These are phyloP conservation scores for Stigmatopora argus DNA, from an alignment of 2,113 vertebrate species.

Conservation along the genomic window DNA sequence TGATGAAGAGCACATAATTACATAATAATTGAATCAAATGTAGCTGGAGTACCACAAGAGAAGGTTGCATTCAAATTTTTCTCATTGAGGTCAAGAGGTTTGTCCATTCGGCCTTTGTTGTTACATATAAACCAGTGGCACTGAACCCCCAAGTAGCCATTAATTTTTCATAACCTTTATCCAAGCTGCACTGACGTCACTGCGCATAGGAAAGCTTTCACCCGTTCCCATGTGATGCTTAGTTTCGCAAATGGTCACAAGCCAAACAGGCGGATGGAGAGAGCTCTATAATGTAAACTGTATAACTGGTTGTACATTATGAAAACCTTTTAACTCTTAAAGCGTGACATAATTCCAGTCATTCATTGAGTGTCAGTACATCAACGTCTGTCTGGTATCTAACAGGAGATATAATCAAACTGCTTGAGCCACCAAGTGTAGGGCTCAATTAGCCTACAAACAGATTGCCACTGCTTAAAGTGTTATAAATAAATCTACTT, in stretches of 20 bases:
- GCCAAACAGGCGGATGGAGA: background rate
- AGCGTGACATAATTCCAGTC: background rate
- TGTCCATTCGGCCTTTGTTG: slow-evolving; percentile 24
- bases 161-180: slow-evolving; percentile 41
- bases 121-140: slow-evolving; percentile 18
- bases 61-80: slow-evolving; percentile 17
- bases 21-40: background rate
- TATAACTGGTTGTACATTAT: background rate
- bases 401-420: slow-evolving; percentile 22
- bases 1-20: background rate
- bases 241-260: slow-evolving; percentile 44
- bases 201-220: slow-evolving; percentile 24
- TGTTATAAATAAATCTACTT: slow-evolving; percentile 1
- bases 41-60: slow-evolving; percentile 4
- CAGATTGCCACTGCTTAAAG: slow-evolving; percentile 14
- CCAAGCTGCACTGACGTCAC: slow-evolving; percentile 35
- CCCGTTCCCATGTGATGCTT: slow-evolving; percentile 38
- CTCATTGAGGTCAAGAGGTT: slow-evolving; percentile 34
- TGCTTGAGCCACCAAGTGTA: slow-evolving; percentile 14
- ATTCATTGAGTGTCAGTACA: background rate
- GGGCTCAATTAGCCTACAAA: slow-evolving; percentile 41
- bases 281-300: background rate
- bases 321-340: background rate
- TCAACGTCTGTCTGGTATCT: background rate
- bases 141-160: slow-evolving; percentile 31